These are phyloP conservation scores for Cryptocephalus moraei DNA, from an alignment of 2,888 invertebrate species.

Conservation along the genomic window DNA sequence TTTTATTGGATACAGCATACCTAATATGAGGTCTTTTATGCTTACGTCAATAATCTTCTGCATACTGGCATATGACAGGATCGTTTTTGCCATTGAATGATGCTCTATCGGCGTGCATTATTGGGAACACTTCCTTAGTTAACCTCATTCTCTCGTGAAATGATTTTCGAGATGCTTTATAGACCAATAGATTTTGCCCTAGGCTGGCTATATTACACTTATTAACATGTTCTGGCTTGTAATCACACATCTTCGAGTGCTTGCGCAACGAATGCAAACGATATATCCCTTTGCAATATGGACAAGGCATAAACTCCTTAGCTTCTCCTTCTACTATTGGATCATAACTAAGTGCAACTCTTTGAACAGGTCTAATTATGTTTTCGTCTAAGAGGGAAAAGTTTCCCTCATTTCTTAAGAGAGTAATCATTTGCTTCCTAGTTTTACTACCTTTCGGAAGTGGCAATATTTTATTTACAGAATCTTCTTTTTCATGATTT, in stretches of 20 bases:
- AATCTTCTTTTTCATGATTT: slow-evolving; percentile 12
- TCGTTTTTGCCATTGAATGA: slow-evolving; percentile 15
- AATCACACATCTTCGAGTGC: slow-evolving; percentile 3
- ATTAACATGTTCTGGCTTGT: not conserved
- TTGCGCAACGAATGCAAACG: slow-evolving; percentile 6
- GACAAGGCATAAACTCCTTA: slow-evolving; percentile 11
- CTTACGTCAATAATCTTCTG: slow-evolving; percentile 18
- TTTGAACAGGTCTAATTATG: slow-evolving; percentile 14
- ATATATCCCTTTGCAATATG: slow-evolving; percentile 16
- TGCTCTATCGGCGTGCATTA: slow-evolving; percentile 17
- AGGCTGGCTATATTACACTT: not conserved
- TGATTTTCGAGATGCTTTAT: slow-evolving; percentile 8
- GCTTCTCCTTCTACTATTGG: not conserved
- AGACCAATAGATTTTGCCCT: slow-evolving; percentile 9
- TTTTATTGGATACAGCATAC: slow-evolving; percentile 17
- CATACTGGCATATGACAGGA: slow-evolving; percentile 17
- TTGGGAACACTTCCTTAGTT: slow-evolving; percentile 16
- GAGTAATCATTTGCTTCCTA: slow-evolving; percentile 10
- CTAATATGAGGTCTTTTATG: slow-evolving; percentile 20
- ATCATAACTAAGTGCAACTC: slow-evolving; percentile 5
- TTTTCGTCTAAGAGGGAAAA: slow-evolving; percentile 11
- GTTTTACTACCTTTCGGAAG: slow-evolving; percentile 9
- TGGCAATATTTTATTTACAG: slow-evolving; percentile 9
- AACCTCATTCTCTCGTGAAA: slow-evolving; percentile 14
- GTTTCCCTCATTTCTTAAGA: slow-evolving; percentile 14